phyloP scores from a whole-genome alignment of 2,888 invertebrate species.

The Phyllotreta cruciferae region DNA sequence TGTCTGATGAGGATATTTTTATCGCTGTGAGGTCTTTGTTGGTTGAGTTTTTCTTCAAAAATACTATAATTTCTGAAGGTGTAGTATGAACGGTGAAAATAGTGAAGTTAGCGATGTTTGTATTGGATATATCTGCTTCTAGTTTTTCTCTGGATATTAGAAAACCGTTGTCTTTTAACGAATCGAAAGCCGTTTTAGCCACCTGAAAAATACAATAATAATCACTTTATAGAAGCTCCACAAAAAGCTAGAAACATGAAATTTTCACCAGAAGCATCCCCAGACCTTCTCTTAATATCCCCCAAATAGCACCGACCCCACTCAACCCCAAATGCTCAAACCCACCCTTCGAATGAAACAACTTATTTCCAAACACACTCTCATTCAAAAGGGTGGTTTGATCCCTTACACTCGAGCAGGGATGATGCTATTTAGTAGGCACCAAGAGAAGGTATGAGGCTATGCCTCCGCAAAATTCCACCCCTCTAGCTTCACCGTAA shows the following conservation, averaged over 20 bases:
- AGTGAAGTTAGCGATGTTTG: constrained; percentile 14
- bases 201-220: constrained; percentile 36
- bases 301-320: too few relatives aligned
- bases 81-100: constrained; percentile 62
- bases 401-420: too few relatives aligned
- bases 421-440: too few relatives aligned
- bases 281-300: too few relatives aligned
- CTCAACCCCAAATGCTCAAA: too few relatives aligned
- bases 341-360: too few relatives aligned
- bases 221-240: constrained; percentile 4
- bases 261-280: too few relatives aligned
- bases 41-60: constrained; percentile 60
- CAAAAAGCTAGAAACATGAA: neutral
- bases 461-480: too few relatives aligned
- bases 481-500: too few relatives aligned
- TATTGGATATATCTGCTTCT: constrained; percentile 55
- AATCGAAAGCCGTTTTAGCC: constrained; percentile 32
- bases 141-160: constrained; percentile 67
- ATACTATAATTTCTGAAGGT: constrained; percentile 63
- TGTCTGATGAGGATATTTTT: constrained; percentile 55
- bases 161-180: constrained; percentile 65
- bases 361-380: too few relatives aligned
- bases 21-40: constrained; percentile 56
- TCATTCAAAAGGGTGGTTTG: too few relatives aligned
- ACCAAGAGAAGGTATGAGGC: too few relatives aligned